Evolutionary conservation across 2,797 vertebrate species (phyloP).

Genomic region (Pogonophryne albipinna): DNA sequence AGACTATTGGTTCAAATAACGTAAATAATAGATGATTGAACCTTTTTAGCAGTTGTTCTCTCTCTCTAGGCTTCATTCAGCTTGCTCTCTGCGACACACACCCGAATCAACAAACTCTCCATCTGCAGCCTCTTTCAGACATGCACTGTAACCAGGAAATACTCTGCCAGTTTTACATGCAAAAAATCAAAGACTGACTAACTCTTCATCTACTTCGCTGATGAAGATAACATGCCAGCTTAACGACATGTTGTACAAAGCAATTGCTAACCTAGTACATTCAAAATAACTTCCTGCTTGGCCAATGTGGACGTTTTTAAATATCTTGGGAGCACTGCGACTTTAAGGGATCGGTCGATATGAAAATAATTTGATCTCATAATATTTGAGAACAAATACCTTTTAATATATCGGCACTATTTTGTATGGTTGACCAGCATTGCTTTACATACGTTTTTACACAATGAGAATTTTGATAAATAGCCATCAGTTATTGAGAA

Average conservation of each 20-base stretch:
- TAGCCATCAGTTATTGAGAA: no score
- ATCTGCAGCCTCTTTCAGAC: conserved; percentile 30
- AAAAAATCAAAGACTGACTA: neutral
- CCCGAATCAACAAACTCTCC: conserved; percentile 26
- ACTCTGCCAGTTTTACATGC: conserved; percentile 8
- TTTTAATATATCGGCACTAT: neutral
- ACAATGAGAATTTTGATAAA: no score
- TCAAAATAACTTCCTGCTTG: neutral
- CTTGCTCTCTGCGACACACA: conserved; percentile 31
- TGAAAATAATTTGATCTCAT: no score
- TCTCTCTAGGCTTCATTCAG: conserved; percentile 26
- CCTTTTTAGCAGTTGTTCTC: neutral
- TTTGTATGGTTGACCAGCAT: no score
- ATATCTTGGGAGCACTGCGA: neutral
- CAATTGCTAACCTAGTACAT: neutral
- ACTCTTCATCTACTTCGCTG: neutral
- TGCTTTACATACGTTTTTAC: no score
- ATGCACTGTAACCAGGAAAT: conserved; percentile 12
- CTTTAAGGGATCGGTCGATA: no score
- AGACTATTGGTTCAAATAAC: no score
- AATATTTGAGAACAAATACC: no score
- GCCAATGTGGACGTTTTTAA: conserved; percentile 22
- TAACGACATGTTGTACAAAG: neutral
- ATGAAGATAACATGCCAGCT: neutral
- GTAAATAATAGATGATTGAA: neutral